These are phyloP conservation scores for Dendrocopos noguchii DNA, from an alignment of 2,113 vertebrate genomes.

Conservation along the genomic window DNA sequence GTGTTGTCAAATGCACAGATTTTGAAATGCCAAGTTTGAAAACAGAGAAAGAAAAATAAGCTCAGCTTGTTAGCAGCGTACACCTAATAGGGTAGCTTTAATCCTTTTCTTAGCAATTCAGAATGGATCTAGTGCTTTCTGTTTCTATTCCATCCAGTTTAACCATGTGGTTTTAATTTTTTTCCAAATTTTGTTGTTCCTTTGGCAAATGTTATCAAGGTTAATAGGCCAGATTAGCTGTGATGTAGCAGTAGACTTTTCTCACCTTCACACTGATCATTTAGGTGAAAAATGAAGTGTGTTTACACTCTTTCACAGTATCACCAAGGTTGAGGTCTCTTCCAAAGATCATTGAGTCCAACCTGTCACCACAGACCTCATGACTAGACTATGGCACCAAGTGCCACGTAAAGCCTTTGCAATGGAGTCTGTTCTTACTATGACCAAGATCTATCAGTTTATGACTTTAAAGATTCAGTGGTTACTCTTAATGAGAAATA, in stretches of 20 bases:
- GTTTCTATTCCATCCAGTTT: background rate
- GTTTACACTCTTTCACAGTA: too few species aligned
- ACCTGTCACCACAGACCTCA: too few species aligned
- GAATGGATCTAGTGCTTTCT: background rate
- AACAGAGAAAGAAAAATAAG: background rate
- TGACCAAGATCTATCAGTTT: background rate
- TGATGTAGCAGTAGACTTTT: background rate
- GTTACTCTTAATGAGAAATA: background rate
- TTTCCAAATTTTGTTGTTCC: background rate
- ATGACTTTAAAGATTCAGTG: background rate
- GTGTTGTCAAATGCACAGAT: fast-evolving
- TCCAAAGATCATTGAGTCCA: too few species aligned
- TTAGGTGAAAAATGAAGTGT: background rate
- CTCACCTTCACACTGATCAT: background rate
- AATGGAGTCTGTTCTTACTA: background rate
- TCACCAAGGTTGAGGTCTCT: too few species aligned
- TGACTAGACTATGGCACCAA: too few species aligned
- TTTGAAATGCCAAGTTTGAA: background rate
- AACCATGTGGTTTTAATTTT: background rate
- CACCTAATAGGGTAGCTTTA: background rate
- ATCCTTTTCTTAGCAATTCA: background rate
- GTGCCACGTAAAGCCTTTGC: too few species aligned
- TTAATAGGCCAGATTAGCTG: background rate
- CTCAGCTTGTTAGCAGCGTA: background rate
- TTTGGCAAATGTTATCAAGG: background rate